These are phyloP conservation scores for Crocallis elinguaria DNA, from an alignment of 2,888 invertebrate genomes.

Conservation along the genomic window DNA sequence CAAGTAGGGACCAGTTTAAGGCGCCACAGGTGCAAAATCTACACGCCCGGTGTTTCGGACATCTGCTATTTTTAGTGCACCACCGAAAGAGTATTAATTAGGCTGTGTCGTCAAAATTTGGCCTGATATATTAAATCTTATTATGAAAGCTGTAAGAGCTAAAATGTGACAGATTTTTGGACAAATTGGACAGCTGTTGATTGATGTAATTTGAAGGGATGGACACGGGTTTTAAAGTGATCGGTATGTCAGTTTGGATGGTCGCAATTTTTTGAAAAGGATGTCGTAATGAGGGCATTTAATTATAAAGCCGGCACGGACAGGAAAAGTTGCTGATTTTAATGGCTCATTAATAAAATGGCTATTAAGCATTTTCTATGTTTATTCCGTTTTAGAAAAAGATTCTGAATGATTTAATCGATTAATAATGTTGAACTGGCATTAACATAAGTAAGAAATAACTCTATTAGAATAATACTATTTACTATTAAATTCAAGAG, in stretches of 20 bases:
- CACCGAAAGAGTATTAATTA: slow-evolving; percentile 24
- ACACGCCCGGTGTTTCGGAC: slow-evolving; percentile 23
- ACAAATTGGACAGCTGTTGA: slow-evolving; percentile 21
- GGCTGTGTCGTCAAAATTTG: slow-evolving; percentile 7
- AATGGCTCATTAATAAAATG: slow-evolving; percentile 1
- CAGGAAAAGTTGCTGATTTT: slow-evolving; percentile 14
- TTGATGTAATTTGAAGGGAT: slow-evolving; percentile 11
- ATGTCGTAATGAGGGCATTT: slow-evolving; percentile 10
- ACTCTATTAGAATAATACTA: too few species aligned
- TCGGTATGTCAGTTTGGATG: slow-evolving; percentile 9
- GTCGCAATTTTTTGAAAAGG: slow-evolving; percentile 15
- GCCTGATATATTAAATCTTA: not conserved
- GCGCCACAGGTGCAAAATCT: slow-evolving; percentile 41
- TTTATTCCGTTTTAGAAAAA: not conserved
- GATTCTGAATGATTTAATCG: too few species aligned
- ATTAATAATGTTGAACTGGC: too few species aligned
- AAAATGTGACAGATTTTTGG: slow-evolving; percentile 3
- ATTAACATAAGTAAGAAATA: too few species aligned
- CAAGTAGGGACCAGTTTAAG: slow-evolving; percentile 27
- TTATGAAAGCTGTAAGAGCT: not conserved
- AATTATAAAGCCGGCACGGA: slow-evolving; percentile 5
- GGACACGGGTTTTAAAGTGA: slow-evolving; percentile 12
- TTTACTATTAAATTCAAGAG: too few species aligned
- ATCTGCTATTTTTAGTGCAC: slow-evolving; percentile 33
- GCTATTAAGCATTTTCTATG: slow-evolving; percentile 2